Evolutionary conservation across 1,140 invertebrate genomes (phyloP), one percentile per base, ranked within the genome.

Genomic region (Apocrypta bakeri): DNA sequence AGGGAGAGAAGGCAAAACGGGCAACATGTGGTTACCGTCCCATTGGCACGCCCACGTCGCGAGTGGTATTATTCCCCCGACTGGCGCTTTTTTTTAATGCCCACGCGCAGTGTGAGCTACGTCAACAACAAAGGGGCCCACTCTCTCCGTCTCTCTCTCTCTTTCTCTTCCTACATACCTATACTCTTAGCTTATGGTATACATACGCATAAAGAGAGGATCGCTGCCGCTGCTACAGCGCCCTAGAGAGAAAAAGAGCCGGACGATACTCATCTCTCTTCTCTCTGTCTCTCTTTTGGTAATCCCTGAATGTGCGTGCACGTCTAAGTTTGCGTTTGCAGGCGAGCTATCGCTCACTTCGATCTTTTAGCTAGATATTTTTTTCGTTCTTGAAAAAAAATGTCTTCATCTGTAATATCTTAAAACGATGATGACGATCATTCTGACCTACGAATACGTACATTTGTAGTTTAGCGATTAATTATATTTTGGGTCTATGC

Each of bases 21-120:
- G 87, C 88, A 88, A 88, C 89, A 90, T 90, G 87, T 89, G 89
- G 87, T 86, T 86, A 87, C 85, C 88, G 88, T 79, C 63, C 2
- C 63, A 27, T n/a, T 11, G 1, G n/a, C 76, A 48, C 42, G 66
- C 61, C 61, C 76, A 66, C 64, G 76, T 9, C 17, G 33, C 33
- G 7, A 25, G 61, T 21, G 11, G 48, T 56, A 56, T 56, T 56
- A 56, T 56, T 56, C 48, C 31, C n/a, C 31, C 61, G n/a, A 37
- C 33, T 63, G 31, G 31, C 14, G 64, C 25, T 25, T 9, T 25
- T 6, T 37, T 56, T 56, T 56, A n/a, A 37, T 31, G 66, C 37
- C 66, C 37, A 40, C 42, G 33, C 21, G 21, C 48, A 11, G 48
- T 11, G 21, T 56, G 33, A 17, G 42, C 48, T 56, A 12, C 25